phyloP scores from a whole-genome alignment of 2,113 vertebrate species.

The Ctenomys sociabilis region DNA sequence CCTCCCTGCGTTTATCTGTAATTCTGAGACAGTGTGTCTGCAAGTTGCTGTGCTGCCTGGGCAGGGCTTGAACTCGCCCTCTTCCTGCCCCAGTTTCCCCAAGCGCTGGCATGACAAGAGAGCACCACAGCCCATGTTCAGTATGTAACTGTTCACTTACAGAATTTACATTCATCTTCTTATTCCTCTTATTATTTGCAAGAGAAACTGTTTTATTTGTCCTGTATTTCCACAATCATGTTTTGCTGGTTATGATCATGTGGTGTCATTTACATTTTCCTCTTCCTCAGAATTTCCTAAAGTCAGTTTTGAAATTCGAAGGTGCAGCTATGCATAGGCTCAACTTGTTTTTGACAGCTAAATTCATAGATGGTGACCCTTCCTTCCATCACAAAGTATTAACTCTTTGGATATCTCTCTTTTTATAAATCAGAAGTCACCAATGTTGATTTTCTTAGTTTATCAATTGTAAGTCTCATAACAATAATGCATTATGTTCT shows the following conservation, averaged over 20 bases:
- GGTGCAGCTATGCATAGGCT: background rate
- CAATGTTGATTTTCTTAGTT: background rate
- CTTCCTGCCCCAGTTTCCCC: background rate
- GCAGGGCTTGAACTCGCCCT: background rate
- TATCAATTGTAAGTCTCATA: background rate
- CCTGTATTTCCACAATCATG: background rate
- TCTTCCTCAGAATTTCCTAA: background rate
- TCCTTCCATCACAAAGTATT: conserved; percentile 11
- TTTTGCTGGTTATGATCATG: background rate
- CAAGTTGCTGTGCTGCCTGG: background rate
- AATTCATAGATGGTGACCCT: background rate
- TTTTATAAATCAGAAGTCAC: background rate
- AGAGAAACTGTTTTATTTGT: background rate
- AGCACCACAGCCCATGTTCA: background rate
- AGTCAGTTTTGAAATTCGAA: background rate
- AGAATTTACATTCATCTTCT: background rate
- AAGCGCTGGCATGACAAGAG: background rate
- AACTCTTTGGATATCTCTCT: background rate
- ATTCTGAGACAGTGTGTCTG: background rate
- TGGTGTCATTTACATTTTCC: background rate
- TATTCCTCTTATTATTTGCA: background rate
- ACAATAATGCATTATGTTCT: background rate
- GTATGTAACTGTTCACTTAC: background rate
- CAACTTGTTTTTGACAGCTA: background rate
- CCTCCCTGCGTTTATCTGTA: background rate